Conservation (phyloP, 2,113 vertebrate species). For the Galemys pyrenaicus region DNA sequence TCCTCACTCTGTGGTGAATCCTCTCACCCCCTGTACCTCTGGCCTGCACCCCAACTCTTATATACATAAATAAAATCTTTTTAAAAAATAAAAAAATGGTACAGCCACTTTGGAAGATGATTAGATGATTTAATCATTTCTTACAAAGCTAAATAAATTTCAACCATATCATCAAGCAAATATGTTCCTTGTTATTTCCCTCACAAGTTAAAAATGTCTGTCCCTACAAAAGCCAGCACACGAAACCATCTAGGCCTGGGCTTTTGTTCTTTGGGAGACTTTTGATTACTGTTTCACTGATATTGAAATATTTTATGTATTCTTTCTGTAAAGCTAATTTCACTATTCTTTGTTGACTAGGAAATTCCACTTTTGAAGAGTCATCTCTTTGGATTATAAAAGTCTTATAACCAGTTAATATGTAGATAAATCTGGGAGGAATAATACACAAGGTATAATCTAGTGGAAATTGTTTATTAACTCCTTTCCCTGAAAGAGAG, state of each 20-base stretch:
- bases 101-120: no score
- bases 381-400: not conserved
- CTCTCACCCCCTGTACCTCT: no score
- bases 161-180: not conserved
- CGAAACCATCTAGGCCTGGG: not conserved
- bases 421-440: not conserved
- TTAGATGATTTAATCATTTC: no score
- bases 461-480: not conserved
- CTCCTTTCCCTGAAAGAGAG: not conserved
- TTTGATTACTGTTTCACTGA: no score
- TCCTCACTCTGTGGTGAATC: no score
- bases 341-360: not conserved
- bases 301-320: not conserved
- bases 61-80: no score
- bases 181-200: not conserved
- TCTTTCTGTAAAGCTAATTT: not conserved
- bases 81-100: no score
- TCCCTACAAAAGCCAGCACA: not conserved
- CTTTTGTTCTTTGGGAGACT: no score
- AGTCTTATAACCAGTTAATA: not conserved
- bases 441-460: not conserved
- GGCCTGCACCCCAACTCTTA: no score
- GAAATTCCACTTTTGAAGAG: not conserved
- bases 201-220: not conserved
- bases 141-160: not conserved